A percentile compares a stretch with the other conserved stretches of the same genome.
Conservation (phyloP, 2,113 vertebrate genomes). For the Aramus guarauna region DNA sequence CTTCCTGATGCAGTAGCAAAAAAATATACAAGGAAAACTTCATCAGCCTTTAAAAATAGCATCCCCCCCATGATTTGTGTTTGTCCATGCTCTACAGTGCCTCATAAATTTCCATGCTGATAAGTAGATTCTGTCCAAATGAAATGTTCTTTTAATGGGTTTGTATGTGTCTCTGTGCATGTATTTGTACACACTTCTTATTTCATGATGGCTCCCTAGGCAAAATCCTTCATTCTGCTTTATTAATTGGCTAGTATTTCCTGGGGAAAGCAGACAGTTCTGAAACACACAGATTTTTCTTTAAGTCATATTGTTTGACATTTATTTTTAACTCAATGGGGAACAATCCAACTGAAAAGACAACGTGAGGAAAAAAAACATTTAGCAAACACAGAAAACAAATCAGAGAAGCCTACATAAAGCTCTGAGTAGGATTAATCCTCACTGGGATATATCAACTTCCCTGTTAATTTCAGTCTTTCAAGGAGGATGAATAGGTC, state of each 20-base stretch:
- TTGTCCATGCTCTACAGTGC: neutral
- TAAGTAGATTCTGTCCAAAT: conserved; percentile 37
- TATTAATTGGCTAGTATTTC: conserved; percentile 41
- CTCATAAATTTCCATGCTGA: neutral
- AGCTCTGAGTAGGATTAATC: neutral
- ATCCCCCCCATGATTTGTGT: neutral
- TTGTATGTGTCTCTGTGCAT: neutral
- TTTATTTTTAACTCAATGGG: conserved; percentile 18
- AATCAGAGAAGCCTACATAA: neutral
- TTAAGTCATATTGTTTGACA: neutral
- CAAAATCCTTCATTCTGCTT: neutral
- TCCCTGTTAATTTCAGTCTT: neutral
- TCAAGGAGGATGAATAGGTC: neutral
- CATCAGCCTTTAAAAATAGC: neutral
- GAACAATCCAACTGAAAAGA: conserved; percentile 1
- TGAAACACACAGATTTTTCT: neutral
- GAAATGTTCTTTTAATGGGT: conserved; percentile 31
- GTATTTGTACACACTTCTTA: neutral
- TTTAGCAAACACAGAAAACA: neutral
- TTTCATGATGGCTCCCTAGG: conserved; percentile 19
- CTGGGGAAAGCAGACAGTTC: neutral
- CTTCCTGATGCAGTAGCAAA: neutral
- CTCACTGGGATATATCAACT: neutral
- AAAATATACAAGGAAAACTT: neutral
- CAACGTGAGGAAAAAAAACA: neutral